Percentiles rank a stretch among this genome's conserved stretches.
phyloP scores from a whole-genome alignment of 2,888 invertebrate species.

The Lasius platythorax region DNA sequence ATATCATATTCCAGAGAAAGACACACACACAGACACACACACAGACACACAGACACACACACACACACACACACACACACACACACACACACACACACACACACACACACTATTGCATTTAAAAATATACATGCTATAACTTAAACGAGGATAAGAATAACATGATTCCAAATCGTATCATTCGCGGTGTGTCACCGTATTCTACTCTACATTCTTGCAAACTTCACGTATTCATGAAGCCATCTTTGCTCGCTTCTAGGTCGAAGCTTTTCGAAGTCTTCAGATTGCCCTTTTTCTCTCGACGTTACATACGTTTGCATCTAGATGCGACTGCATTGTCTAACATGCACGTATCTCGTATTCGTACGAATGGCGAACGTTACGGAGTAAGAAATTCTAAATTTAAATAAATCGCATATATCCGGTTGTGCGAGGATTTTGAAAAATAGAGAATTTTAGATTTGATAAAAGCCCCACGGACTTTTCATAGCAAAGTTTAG shows the following conservation, averaged over 20 bases:
- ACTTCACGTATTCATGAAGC: conserved; percentile 43
- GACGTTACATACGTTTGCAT: conserved; percentile 47
- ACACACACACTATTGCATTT: neutral
- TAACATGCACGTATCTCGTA: conserved; percentile 36
- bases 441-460: conserved; percentile 57
- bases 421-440: conserved; percentile 28
- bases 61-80: no score
- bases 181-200: conserved; percentile 11
- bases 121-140: neutral
- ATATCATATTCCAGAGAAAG: neutral
- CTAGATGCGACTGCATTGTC: conserved; percentile 26
- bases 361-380: conserved; percentile 24
- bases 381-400: conserved; percentile 40
- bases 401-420: conserved; percentile 54
- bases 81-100: no score
- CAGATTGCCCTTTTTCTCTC: conserved; percentile 31
- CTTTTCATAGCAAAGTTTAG: conserved; percentile 53
- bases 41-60: no score
- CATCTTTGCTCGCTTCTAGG: conserved; percentile 36
- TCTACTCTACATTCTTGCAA: conserved; percentile 4
- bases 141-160: neutral
- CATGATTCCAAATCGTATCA: neutral
- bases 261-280: conserved; percentile 25
- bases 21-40: neutral
- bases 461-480: conserved; percentile 57